These are phyloP conservation scores for Sitobion miscanthi DNA, from an alignment of 1,140 invertebrate species.

Conservation along the genomic window DNA sequence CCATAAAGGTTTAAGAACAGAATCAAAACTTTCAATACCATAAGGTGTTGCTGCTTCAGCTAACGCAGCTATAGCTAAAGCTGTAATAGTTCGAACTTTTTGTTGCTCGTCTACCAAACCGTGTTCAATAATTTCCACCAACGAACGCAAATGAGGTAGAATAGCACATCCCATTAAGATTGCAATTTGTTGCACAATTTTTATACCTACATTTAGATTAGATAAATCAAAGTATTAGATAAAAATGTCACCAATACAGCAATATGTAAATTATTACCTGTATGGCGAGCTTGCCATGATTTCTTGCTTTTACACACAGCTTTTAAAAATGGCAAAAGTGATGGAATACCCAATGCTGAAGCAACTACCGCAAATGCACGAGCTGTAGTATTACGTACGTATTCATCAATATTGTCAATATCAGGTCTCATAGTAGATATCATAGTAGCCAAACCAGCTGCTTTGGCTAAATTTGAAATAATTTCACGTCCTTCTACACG, in stretches of 20 bases:
- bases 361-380: constrained; percentile 99
- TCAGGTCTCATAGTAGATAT: constrained; percentile 99
- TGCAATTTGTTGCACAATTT: constrained; percentile 99
- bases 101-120: constrained; percentile 88
- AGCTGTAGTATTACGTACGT: constrained; percentile 98
- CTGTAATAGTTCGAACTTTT: constrained; percentile 96
- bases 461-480: constrained; percentile 99
- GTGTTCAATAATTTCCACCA: constrained; percentile 99
- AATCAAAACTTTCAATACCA: constrained; percentile 99
- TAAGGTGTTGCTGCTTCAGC: constrained; percentile 99
- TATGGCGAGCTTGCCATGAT: constrained; percentile 99
- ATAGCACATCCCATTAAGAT: constrained; percentile 99
- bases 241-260: not conserved
- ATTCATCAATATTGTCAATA: constrained; percentile 99
- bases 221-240: not conserved
- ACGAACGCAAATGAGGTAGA: constrained; percentile 94
- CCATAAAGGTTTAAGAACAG: constrained; percentile 98
- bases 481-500: constrained; percentile 99
- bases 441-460: constrained; percentile 99
- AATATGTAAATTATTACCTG: constrained; percentile 65
- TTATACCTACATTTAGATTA: constrained; percentile 74
- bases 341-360: constrained; percentile 97
- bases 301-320: constrained; percentile 99
- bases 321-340: constrained; percentile 96
- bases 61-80: constrained; percentile 95